Conservation (phyloP, 1,140 invertebrate species). For the Cotesia typhae region DNA sequence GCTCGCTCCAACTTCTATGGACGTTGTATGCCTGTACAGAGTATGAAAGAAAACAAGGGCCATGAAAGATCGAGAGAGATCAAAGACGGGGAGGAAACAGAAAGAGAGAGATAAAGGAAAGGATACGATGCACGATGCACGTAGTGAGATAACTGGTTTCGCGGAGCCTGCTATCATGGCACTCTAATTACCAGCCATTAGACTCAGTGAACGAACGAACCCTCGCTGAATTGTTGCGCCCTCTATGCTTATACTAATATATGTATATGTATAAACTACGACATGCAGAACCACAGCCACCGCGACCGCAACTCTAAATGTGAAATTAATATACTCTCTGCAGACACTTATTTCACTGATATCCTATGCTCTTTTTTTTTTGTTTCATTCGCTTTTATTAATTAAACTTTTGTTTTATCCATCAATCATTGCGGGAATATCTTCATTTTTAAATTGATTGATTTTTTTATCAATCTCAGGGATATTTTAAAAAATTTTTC, state of each 20-base stretch:
- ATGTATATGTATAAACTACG: background rate
- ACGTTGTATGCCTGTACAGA: background rate
- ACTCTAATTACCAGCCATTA: slow-evolving; percentile 65
- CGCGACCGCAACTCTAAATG: slow-evolving; percentile 63
- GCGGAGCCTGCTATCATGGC: slow-evolving; percentile 63
- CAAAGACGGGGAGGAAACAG: slow-evolving; percentile 12
- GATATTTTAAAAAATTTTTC: too few species aligned
- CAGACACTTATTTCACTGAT: slow-evolving; percentile 54
- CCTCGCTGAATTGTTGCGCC: slow-evolving; percentile 38
- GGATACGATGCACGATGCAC: slow-evolving; percentile 57
- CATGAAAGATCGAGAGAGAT: background rate
- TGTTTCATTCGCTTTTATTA: background rate
- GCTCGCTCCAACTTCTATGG: too few species aligned
- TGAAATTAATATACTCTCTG: slow-evolving; percentile 60
- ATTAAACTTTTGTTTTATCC: background rate
- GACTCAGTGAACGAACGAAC: slow-evolving; percentile 56
- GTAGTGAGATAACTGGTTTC: slow-evolving; percentile 64
- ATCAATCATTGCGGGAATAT: background rate
- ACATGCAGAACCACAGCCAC: slow-evolving; percentile 51
- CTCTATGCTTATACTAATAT: slow-evolving; percentile 27
- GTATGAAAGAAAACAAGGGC: slow-evolving; percentile 17
- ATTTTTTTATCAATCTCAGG: too few species aligned
- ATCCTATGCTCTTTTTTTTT: slow-evolving; percentile 45
- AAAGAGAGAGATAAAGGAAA: slow-evolving; percentile 31
- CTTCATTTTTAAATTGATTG: too few species aligned